phyloP scores from a whole-genome alignment of 2,888 invertebrate species.

The Nemapogon koenigi region DNA sequence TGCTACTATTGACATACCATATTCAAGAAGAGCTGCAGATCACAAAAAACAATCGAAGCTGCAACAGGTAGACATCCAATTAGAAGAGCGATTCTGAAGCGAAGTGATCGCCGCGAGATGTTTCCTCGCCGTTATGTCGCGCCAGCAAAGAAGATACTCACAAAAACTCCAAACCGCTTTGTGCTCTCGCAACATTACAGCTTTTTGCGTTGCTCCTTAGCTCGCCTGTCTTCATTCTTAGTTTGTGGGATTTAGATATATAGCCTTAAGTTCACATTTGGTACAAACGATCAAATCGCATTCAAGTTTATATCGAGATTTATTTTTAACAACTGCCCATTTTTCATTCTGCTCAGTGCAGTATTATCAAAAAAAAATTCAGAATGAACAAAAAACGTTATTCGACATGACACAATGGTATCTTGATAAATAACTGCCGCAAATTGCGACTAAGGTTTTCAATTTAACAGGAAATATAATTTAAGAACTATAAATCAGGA shows the following conservation, averaged over 20 bases:
- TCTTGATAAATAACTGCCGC: conserved; percentile 4
- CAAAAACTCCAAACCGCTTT: conserved; percentile 9
- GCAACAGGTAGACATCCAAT: conserved; percentile 63
- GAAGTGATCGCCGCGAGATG: conserved; percentile 37
- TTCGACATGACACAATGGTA: background rate
- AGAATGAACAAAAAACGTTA: background rate
- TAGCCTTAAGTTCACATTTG: too few relatives aligned
- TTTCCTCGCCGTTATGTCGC: conserved; percentile 5
- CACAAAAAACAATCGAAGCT: conserved; percentile 42
- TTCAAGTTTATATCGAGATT: too few relatives aligned
- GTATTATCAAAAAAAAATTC: too few relatives aligned
- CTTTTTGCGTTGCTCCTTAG: conserved; percentile 32
- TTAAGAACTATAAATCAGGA: conserved; percentile 40
- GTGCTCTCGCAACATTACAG: conserved; percentile 27
- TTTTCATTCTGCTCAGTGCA: too few relatives aligned
- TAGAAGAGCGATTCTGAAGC: conserved; percentile 47
- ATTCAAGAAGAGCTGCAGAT: too few relatives aligned
- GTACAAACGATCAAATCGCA: too few relatives aligned
- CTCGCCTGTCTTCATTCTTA: conserved; percentile 2
- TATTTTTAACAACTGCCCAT: too few relatives aligned
- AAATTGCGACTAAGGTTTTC: conserved; percentile 13
- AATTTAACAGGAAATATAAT: conserved; percentile 41
- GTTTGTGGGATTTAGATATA: conserved; percentile 3
- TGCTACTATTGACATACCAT: too few relatives aligned
- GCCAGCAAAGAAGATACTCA: conserved; percentile 22